phyloP scores from a whole-genome alignment of 2,797 vertebrate species.

The Rhinichthys osculus region DNA sequence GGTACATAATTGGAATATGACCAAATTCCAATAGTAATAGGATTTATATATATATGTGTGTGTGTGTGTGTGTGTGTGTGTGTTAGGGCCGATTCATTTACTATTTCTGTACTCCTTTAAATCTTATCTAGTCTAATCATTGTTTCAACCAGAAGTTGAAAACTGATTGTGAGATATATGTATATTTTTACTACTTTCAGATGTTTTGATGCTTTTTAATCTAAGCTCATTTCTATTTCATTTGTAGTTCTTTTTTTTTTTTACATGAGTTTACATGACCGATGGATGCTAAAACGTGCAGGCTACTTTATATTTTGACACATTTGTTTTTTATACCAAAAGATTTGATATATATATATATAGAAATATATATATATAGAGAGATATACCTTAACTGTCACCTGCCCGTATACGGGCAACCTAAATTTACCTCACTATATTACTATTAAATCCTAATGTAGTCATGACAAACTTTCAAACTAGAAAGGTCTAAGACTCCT shows the following conservation, averaged over 20 bases:
- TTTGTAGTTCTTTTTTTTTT: background rate
- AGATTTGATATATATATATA: too few relatives aligned
- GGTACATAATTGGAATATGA: background rate
- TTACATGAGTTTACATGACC: background rate
- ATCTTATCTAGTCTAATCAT: background rate
- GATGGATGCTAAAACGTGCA: background rate
- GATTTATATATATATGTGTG: background rate
- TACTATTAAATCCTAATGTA: too few relatives aligned
- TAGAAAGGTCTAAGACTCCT: too few relatives aligned
- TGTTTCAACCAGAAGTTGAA: background rate
- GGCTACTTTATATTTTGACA: background rate
- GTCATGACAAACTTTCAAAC: too few relatives aligned
- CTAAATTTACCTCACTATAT: too few relatives aligned
- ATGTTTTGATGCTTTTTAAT: background rate
- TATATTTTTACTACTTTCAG: background rate
- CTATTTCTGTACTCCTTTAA: background rate
- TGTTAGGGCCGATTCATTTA: background rate
- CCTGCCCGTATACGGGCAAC: too few relatives aligned
- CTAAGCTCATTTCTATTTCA: background rate
- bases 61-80: too few relatives aligned
- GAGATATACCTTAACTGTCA: too few relatives aligned
- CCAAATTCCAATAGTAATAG: background rate
- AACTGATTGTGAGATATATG: too few relatives aligned
- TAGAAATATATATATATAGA: too few relatives aligned
- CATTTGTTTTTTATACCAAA: background rate